Conservation (phyloP, 2,797 vertebrate genomes). For the Mormyrops boulengeri region DNA sequence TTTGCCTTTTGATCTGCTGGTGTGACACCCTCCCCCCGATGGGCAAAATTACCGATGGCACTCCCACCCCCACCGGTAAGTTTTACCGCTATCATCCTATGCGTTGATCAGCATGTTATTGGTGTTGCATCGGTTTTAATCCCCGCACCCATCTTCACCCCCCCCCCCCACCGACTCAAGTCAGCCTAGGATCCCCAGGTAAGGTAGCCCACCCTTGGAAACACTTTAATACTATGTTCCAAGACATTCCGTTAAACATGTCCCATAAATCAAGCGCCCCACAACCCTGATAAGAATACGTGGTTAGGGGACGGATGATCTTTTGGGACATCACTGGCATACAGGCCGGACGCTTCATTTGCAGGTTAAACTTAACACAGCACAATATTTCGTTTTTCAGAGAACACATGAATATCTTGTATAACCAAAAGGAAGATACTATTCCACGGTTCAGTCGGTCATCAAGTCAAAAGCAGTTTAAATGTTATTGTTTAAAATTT, state of each 20-base stretch:
- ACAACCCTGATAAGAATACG: background rate
- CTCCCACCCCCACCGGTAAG: background rate
- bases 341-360: background rate
- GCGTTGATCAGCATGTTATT: background rate
- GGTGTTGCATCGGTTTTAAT: background rate
- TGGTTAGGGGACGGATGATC: background rate
- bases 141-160: background rate
- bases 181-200: background rate
- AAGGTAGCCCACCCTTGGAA: background rate
- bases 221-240: background rate
- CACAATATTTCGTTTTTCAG: background rate
- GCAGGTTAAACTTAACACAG: background rate
- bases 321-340: background rate
- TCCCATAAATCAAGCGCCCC: background rate
- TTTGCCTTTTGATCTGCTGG: background rate
- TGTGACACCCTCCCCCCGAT: background rate
- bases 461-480: background rate
- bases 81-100: background rate
- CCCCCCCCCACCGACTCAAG: background rate
- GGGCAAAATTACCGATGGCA: background rate
- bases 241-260: background rate
- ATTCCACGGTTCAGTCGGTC: background rate
- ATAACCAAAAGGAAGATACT: background rate
- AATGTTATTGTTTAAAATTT: background rate
- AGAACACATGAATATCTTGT: background rate